These are phyloP conservation scores for Porites divaricata DNA, from an alignment of 92 coral and sea anemone genomes.

Conservation along the genomic window DNA sequence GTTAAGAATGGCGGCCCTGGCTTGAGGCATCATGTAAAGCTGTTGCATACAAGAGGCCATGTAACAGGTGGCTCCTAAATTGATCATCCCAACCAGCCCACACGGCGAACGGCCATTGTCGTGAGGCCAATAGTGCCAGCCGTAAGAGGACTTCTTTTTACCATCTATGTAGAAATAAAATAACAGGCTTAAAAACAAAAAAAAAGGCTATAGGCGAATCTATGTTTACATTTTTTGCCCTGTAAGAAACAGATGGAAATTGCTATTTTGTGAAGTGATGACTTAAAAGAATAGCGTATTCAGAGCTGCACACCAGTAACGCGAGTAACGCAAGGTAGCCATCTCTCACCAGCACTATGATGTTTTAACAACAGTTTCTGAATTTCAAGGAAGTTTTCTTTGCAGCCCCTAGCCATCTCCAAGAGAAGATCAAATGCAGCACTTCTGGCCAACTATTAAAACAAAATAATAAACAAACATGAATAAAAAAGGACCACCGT, in stretches of 20 bases:
- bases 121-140: slow-evolving; percentile 99
- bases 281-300: neutral
- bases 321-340: no score
- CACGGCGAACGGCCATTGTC: slow-evolving; percentile 96
- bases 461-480: neutral
- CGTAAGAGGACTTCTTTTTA: slow-evolving; percentile 87
- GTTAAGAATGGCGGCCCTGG: slow-evolving; percentile 91
- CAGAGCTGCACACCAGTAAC: neutral
- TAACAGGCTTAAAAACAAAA: neutral
- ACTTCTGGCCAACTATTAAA: slow-evolving; percentile 77
- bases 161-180: slow-evolving; percentile 58
- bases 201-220: no score
- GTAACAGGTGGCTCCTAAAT: slow-evolving; percentile 98
- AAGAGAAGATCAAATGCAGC: slow-evolving; percentile 93
- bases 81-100: slow-evolving; percentile 97
- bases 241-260: no score
- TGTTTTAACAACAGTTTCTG: slow-evolving; percentile 89
- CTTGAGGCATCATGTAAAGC: slow-evolving; percentile 99
- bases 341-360: slow-evolving; percentile 78
- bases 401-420: slow-evolving; percentile 88
- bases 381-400: slow-evolving; percentile 87
- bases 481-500: no score
- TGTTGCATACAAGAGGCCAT: slow-evolving; percentile 99
- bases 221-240: no score
- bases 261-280: no score